phyloP scores from a whole-genome alignment of 2,888 invertebrate species.

The Pristionchus arcanus region DNA sequence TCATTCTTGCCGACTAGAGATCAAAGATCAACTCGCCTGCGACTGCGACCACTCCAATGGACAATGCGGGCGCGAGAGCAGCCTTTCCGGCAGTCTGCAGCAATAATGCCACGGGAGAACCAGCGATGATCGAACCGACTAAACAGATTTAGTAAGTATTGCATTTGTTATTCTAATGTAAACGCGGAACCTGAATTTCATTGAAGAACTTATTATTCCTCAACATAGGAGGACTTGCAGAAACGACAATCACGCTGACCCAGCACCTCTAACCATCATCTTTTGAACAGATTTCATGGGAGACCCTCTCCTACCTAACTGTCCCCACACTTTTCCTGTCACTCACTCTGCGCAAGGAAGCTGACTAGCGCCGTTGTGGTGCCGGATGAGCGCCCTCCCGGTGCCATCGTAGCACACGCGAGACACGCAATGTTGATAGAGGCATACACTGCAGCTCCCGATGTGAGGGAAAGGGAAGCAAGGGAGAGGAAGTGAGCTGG shows the following conservation, averaged over 20 bases:
- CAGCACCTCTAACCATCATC: background rate
- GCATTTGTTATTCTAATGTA: background rate
- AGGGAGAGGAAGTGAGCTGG: slow-evolving; percentile 55
- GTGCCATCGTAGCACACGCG: slow-evolving; percentile 54
- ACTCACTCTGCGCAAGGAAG: slow-evolving; percentile 66
- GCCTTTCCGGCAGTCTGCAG: slow-evolving; percentile 61
- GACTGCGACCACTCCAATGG: slow-evolving; percentile 52
- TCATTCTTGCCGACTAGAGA: slow-evolving; percentile 50
- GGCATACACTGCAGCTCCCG: slow-evolving; percentile 64
- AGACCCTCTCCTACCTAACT: background rate
- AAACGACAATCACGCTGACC: background rate
- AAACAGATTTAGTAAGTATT: background rate
- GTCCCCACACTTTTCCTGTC: background rate
- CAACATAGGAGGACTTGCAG: background rate
- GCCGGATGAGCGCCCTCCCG: slow-evolving; percentile 45
- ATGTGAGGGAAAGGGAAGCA: slow-evolving; percentile 59
- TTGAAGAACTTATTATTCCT: background rate
- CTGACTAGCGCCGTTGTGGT: slow-evolving; percentile 64
- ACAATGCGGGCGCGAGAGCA: slow-evolving; percentile 60
- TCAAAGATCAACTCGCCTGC: slow-evolving; percentile 50
- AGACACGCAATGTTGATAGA: slow-evolving; percentile 67
- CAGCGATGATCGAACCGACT: slow-evolving; percentile 68
- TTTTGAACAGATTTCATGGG: background rate
- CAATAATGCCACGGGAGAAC: slow-evolving; percentile 62
- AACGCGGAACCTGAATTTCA: background rate